Conservation (phyloP, 2,113 vertebrate genomes). For the Corapipo altera region DNA sequence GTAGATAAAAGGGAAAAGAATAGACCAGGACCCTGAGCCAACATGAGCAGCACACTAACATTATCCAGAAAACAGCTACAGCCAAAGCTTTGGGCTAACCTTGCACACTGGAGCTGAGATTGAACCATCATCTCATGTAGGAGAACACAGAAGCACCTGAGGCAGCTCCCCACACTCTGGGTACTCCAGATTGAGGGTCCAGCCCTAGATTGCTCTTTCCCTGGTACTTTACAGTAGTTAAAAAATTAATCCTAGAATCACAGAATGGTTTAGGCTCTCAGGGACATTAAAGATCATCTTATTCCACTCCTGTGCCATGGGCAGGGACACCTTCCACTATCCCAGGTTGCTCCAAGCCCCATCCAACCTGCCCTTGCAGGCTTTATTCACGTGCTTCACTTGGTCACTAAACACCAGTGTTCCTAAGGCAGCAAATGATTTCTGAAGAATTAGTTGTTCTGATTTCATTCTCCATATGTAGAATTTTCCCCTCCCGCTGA, state of each 20-base stretch:
- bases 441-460: not conserved
- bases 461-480: not conserved
- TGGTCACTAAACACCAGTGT: not conserved
- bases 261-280: not conserved
- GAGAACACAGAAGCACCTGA: not conserved
- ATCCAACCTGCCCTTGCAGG: not conserved
- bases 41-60: not conserved
- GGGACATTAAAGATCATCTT: not conserved
- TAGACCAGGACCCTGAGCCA: not conserved
- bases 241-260: not conserved
- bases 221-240: not conserved
- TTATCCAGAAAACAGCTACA: not conserved
- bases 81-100: not conserved
- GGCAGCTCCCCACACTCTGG: not conserved
- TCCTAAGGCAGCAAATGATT: not conserved
- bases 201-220: not conserved
- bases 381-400: not conserved
- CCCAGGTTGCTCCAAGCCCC: not conserved
- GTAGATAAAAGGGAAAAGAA: not conserved
- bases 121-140: rapidly evolving
- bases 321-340: not conserved
- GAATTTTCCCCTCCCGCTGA: not conserved
- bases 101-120: not conserved
- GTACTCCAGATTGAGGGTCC: not conserved
- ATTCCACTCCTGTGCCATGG: no score